Evolutionary conservation across 2,113 vertebrate genomes (phyloP).

Genomic region (Oxyura jamaicensis): DNA sequence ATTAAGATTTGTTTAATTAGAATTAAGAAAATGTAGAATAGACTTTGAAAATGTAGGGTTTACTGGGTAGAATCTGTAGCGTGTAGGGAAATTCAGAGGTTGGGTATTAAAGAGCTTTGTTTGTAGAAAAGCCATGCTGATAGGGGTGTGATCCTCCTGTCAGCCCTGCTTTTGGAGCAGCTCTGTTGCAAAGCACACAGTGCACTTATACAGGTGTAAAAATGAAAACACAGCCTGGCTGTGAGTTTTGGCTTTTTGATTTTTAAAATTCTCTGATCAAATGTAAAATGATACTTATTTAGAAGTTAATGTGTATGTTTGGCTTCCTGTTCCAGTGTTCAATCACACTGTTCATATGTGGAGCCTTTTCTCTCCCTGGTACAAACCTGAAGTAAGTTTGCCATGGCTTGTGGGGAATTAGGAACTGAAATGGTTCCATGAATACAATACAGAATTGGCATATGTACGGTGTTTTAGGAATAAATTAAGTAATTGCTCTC

Average conservation of each 20-base stretch:
- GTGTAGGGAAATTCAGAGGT: slow-evolving; percentile 17
- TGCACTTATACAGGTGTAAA: background rate
- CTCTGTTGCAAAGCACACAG: background rate
- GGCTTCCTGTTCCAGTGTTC: slow-evolving; percentile 30
- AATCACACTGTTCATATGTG: slow-evolving; percentile 36
- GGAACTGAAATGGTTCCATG: background rate
- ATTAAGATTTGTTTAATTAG: slow-evolving; percentile 90
- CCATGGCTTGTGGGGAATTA: background rate
- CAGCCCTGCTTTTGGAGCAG: background rate
- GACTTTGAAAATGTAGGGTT: slow-evolving; percentile 67
- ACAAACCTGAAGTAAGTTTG: background rate
- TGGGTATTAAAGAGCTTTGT: slow-evolving; percentile 46
- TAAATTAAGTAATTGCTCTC: background rate
- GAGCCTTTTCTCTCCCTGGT: background rate
- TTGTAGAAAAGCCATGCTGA: slow-evolving; percentile 14
- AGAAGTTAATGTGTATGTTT: background rate
- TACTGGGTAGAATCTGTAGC: slow-evolving; percentile 45
- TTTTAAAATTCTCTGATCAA: background rate
- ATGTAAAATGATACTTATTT: background rate
- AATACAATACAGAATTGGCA: background rate
- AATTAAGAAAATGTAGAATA: slow-evolving; percentile 86
- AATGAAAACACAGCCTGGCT: background rate
- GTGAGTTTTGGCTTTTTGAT: background rate
- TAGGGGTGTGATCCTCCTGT: background rate
- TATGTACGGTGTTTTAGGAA: background rate